Percentiles rank a stretch among this genome's conserved stretches.
These are phyloP conservation scores for Wasmannia auropunctata DNA, from an alignment of 1,140 invertebrate species.

Conservation along the genomic window DNA sequence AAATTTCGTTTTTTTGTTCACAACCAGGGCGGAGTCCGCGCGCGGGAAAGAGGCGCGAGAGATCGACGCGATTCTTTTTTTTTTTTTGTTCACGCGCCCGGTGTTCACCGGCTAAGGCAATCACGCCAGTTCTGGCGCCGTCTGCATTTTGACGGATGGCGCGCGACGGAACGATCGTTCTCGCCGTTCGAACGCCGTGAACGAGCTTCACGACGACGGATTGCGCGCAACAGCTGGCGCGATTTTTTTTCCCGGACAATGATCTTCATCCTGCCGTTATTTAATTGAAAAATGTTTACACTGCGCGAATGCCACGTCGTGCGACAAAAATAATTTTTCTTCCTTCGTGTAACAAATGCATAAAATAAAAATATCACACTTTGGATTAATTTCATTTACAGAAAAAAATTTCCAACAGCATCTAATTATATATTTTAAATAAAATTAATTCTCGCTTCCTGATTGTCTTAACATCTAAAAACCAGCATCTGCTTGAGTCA, in stretches of 20 bases:
- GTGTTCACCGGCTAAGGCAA: neutral
- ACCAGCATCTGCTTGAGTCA: neutral
- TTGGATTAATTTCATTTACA: neutral
- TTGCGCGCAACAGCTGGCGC: neutral
- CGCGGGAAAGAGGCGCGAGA: neutral
- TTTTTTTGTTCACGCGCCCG: neutral
- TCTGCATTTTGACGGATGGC: slow-evolving; percentile 42
- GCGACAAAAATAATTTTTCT: neutral
- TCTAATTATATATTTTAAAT: neutral
- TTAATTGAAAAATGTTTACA: neutral
- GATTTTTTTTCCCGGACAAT: neutral
- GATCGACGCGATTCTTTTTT: neutral
- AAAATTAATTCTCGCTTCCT: neutral
- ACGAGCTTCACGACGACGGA: neutral
- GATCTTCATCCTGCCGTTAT: neutral
- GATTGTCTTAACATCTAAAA: neutral
- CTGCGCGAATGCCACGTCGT: too few relatives aligned
- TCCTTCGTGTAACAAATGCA: neutral
- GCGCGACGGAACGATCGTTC: neutral
- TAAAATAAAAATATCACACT: neutral
- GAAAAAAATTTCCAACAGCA: neutral
- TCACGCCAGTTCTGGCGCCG: neutral
- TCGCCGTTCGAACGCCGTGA: slow-evolving; percentile 3
- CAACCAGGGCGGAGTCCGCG: neutral
- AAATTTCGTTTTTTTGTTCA: slow-evolving; percentile 13